Evolutionary conservation across 2,797 vertebrate species (phyloP).

Genomic region (Ceryle rudis): DNA sequence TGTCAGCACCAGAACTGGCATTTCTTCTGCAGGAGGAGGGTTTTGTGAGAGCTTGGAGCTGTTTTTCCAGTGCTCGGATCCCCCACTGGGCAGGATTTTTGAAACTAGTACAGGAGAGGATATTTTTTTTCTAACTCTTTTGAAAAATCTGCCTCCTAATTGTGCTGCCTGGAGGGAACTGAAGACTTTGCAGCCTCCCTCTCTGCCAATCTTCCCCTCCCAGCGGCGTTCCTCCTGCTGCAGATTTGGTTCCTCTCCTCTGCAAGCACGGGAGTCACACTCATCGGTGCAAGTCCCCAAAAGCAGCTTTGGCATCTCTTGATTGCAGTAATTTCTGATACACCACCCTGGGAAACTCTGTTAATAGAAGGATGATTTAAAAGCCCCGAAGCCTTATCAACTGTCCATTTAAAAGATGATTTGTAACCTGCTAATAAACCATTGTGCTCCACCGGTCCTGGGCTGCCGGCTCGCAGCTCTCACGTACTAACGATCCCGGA

Average conservation of each 20-base stretch:
- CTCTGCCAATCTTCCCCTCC: neutral
- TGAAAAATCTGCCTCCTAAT: constrained; percentile 9
- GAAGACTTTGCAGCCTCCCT: neutral
- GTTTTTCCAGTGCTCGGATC: neutral
- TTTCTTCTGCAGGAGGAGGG: neutral
- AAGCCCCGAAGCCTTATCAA: constrained; percentile 23
- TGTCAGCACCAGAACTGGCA: neutral
- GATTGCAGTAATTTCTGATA: constrained; percentile 2
- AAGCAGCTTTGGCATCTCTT: neutral
- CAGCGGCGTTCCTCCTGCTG: neutral
- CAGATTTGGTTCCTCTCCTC: neutral
- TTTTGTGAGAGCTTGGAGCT: neutral
- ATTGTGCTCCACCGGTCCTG: neutral
- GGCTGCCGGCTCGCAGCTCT: neutral
- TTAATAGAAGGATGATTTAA: constrained; percentile 39
- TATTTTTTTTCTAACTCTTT: neutral
- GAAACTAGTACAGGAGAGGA: neutral
- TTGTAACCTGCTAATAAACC: constrained; percentile 56
- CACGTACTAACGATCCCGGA: neutral
- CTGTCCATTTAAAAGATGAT: constrained; percentile 42
- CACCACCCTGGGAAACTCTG: neutral
- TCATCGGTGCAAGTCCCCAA: neutral
- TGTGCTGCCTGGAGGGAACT: constrained; percentile 17
- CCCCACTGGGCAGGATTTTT: constrained; percentile 8
- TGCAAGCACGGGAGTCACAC: neutral